Evolutionary conservation across 1,140 invertebrate species (phyloP).

Genomic region (Prorops nasuta): DNA sequence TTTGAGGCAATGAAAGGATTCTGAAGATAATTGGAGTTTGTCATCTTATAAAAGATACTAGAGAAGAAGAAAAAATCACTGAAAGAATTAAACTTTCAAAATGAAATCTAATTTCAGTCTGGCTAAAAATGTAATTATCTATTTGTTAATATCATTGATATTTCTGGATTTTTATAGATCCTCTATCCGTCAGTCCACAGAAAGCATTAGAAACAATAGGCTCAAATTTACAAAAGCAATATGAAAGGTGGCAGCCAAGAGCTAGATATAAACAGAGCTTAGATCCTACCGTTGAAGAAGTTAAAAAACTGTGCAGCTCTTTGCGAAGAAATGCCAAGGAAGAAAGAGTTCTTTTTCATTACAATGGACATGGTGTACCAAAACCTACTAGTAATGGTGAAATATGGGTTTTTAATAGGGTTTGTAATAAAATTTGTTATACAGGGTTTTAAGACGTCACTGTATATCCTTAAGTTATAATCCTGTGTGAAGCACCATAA

Average conservation of each 20-base stretch:
- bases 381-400: slow-evolving; percentile 97
- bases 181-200: slow-evolving; percentile 79
- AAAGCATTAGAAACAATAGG: slow-evolving; percentile 95
- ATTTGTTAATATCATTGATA: neutral
- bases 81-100: no score
- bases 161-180: slow-evolving; percentile 58
- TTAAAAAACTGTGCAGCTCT: slow-evolving; percentile 95
- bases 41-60: no score
- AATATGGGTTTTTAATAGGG: slow-evolving; percentile 99
- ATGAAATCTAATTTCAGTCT: no score
- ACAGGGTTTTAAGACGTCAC: no score
- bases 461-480: no score
- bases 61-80: no score
- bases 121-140: no score
- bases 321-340: slow-evolving; percentile 97
- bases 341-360: slow-evolving; percentile 98
- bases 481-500: no score
- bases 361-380: slow-evolving; percentile 99
- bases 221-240: slow-evolving; percentile 89
- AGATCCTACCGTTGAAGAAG: slow-evolving; percentile 97
- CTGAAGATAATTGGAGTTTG: no score
- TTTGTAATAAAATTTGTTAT: slow-evolving; percentile 49
- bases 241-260: slow-evolving; percentile 95
- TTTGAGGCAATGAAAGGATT: no score
- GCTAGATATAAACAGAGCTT: slow-evolving; percentile 94